Conservation (phyloP, 2,888 invertebrate genomes). For the Eupithecia tripunctaria region DNA sequence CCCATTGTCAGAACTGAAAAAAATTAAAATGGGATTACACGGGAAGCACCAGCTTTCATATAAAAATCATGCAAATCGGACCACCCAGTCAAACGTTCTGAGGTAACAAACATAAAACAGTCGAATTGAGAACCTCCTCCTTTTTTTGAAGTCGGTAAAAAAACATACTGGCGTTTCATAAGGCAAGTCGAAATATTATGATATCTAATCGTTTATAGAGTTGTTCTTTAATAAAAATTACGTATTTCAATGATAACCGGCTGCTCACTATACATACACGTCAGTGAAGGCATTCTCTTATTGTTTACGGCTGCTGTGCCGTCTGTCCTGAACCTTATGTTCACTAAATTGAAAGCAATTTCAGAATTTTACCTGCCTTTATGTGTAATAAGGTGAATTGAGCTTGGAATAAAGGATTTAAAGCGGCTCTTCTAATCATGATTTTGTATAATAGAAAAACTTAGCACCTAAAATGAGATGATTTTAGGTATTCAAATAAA, state of each 20-base stretch:
- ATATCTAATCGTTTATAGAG: too few species aligned
- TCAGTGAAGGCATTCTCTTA: not conserved
- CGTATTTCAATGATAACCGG: too few species aligned
- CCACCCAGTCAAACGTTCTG: too few species aligned
- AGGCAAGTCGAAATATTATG: not conserved
- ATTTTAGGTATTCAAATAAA: not conserved
- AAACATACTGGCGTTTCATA: not conserved
- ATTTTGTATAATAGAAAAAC: not conserved
- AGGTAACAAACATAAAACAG: too few species aligned
- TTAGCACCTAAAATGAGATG: not conserved
- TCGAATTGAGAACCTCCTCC: too few species aligned
- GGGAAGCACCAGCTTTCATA: too few species aligned
- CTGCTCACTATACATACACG: too few species aligned
- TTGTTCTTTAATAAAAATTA: too few species aligned
- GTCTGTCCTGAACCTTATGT: not conserved
- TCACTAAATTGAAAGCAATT: slow-evolving; percentile 29
- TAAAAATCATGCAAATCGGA: too few species aligned
- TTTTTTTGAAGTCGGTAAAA: too few species aligned
- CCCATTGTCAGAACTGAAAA: too few species aligned
- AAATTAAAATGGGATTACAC: too few species aligned
- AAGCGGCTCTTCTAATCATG: not conserved
- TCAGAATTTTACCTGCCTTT: slow-evolving; percentile 11
- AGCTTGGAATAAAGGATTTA: slow-evolving; percentile 1
- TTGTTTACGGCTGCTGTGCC: not conserved
- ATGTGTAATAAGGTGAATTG: slow-evolving; percentile 8